These are phyloP conservation scores for Hipposideros larvatus DNA, from an alignment of 2,797 vertebrate genomes.

Conservation along the genomic window DNA sequence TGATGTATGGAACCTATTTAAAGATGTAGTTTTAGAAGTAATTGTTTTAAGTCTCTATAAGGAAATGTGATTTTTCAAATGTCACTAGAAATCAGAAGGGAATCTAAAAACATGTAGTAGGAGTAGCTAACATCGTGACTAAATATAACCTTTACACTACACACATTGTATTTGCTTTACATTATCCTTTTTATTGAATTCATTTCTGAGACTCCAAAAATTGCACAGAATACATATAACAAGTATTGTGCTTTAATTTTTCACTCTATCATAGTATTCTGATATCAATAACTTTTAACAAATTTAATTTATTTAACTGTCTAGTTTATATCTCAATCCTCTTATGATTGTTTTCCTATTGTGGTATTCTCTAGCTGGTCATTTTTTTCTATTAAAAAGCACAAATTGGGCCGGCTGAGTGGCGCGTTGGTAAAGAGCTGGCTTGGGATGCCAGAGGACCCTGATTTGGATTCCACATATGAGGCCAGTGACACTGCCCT, in stretches of 20 bases:
- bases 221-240: not conserved
- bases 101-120: not conserved
- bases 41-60: not conserved
- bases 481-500: too few relatives aligned
- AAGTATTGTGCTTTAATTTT: not conserved
- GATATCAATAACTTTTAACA: constrained; percentile 74
- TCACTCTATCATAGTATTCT: constrained; percentile 68
- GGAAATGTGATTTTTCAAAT: not conserved
- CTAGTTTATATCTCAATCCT: constrained; percentile 72
- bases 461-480: too few relatives aligned
- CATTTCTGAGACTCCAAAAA: not conserved
- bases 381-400: constrained; percentile 83
- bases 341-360: constrained; percentile 61
- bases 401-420: too few relatives aligned
- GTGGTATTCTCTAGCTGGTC: constrained; percentile 73
- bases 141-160: not conserved
- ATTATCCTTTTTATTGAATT: not conserved
- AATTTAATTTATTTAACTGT: constrained; percentile 72
- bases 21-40: not conserved
- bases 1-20: not conserved
- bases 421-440: too few relatives aligned
- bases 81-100: constrained; percentile 2
- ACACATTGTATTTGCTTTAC: not conserved
- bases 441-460: too few relatives aligned
- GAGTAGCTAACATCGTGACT: not conserved